Evolutionary conservation across 1,140 invertebrate species (phyloP).

Genomic region (Acromyrmex charruanus): DNA sequence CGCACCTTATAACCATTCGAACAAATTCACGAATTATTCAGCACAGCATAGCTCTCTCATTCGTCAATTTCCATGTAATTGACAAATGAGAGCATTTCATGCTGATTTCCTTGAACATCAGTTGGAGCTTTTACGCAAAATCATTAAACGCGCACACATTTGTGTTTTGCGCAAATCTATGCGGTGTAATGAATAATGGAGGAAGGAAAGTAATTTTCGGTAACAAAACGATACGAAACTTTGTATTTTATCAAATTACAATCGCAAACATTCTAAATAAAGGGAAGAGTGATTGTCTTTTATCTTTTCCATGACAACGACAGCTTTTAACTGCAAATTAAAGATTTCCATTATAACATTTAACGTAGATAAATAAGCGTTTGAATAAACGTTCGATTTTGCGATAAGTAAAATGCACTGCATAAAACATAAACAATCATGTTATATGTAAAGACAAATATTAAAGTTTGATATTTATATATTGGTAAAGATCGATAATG

Average conservation of each 20-base stretch:
- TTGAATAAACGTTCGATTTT: constrained; percentile 4
- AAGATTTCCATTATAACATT: background rate
- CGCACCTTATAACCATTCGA: constrained; percentile 43
- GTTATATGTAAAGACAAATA: background rate
- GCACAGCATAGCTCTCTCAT: background rate
- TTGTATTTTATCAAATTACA: background rate
- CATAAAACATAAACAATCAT: background rate
- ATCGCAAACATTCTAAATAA: constrained; percentile 13
- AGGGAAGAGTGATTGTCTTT: background rate
- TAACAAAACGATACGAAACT: constrained; percentile 13
- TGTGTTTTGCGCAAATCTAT: background rate
- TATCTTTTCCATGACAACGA: background rate
- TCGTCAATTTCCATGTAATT: constrained; percentile 59
- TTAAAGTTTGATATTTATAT: too few species aligned
- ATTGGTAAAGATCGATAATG: background rate
- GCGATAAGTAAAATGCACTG: background rate
- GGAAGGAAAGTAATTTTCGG: constrained; percentile 3
- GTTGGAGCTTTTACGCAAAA: constrained; percentile 30
- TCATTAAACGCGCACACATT: constrained; percentile 47
- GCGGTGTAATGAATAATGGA: background rate
- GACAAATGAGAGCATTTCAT: constrained; percentile 30
- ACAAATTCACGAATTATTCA: constrained; percentile 59
- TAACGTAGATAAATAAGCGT: background rate
- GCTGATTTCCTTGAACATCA: constrained; percentile 10
- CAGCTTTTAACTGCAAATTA: background rate